Percentiles rank a stretch among this genome's conserved stretches.
Conservation (phyloP, 2,797 vertebrate genomes). For the Craterocephalus amniculus region DNA sequence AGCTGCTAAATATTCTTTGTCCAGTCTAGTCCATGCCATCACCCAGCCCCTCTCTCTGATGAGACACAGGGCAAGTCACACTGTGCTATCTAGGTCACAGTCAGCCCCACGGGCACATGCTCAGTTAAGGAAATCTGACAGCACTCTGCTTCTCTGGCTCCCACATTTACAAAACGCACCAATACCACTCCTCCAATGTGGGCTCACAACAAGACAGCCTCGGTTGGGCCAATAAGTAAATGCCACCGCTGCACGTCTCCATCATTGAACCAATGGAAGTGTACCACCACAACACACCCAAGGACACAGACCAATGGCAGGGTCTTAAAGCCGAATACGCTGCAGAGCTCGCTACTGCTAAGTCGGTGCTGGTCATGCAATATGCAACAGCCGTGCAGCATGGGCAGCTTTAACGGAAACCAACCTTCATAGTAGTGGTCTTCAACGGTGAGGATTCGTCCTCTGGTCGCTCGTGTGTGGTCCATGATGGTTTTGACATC, state of each 20-base stretch:
- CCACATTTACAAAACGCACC: slow-evolving; percentile 58
- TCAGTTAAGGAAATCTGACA: slow-evolving; percentile 83
- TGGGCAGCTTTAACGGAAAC: slow-evolving; percentile 25
- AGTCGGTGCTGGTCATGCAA: slow-evolving; percentile 37
- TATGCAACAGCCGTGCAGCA: slow-evolving; percentile 43
- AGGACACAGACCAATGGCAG: slow-evolving; percentile 58
- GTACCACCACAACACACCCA: slow-evolving; percentile 51
- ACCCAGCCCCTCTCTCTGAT: slow-evolving; percentile 54
- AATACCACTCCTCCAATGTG: slow-evolving; percentile 49
- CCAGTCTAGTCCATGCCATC: slow-evolving; percentile 40
- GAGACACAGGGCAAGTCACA: slow-evolving; percentile 60
- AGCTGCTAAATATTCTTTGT: slow-evolving; percentile 50
- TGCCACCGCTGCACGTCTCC: slow-evolving; percentile 51
- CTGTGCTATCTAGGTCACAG: slow-evolving; percentile 82
- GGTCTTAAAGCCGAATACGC: slow-evolving; percentile 15
- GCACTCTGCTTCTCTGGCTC: slow-evolving; percentile 69
- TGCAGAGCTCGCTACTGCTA: slow-evolving; percentile 31
- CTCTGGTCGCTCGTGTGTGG: slow-evolving; percentile 88
- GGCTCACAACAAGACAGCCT: slow-evolving; percentile 30
- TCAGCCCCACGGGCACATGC: slow-evolving; percentile 71
- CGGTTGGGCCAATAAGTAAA: slow-evolving; percentile 61
- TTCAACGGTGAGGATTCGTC: slow-evolving; percentile 93
- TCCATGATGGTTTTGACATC: slow-evolving; percentile 92
- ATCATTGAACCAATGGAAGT: slow-evolving; percentile 61
- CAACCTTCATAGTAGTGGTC: slow-evolving; percentile 96